Evolutionary conservation across 2,797 vertebrate species (phyloP), one percentile per base, ranked within the genome.

Genomic region (Gobio occitaniae): DNA sequence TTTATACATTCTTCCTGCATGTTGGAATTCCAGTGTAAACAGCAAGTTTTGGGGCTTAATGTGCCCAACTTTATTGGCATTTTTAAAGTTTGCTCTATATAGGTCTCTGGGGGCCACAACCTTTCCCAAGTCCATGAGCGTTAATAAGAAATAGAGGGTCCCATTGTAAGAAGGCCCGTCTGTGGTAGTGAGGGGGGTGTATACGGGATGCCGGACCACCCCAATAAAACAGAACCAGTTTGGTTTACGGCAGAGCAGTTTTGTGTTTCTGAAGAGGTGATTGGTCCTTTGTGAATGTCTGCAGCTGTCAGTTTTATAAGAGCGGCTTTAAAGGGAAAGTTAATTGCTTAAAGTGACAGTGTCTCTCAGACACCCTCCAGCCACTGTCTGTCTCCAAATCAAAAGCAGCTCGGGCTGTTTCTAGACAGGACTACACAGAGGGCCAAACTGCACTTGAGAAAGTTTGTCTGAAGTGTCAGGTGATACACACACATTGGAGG

Each of bases 261-360:
- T 89, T 90, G 87, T 89, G 88, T 89, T 87, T 87, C 86, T 85
- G 89, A 90, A 86, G 86, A 84, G 86, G 87, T 90, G 87, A 88
- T 87, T 87, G 87, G 88, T 83, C 84, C 85, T 91, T 90, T 90
- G 89, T 91, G 90, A 87, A 87, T 52, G 82, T 85, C 87, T 86
- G 81, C 90, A 91, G 90, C 90, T 90, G 90, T 91, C 89, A 86
- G 86, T 89, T 90, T 90, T 90, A 89, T 91, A 88, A 82, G 88
- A 81, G 80, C 52, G 82, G 81, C 86, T 89, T 91, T 91, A 90
- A 90, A 91, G 86, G 74, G 83, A 88, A 90, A 91, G 87, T 91
- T 87, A 89, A 91, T 87, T 91, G 89, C 90, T 89, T 86, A 86
- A 89, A 89, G 85, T 88, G 88, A 88, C 89, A 88, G 87, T 19